Base-by-base conservation (phyloP, 2,113 vertebrate genomes). In the Scortum barcoo region DNA sequence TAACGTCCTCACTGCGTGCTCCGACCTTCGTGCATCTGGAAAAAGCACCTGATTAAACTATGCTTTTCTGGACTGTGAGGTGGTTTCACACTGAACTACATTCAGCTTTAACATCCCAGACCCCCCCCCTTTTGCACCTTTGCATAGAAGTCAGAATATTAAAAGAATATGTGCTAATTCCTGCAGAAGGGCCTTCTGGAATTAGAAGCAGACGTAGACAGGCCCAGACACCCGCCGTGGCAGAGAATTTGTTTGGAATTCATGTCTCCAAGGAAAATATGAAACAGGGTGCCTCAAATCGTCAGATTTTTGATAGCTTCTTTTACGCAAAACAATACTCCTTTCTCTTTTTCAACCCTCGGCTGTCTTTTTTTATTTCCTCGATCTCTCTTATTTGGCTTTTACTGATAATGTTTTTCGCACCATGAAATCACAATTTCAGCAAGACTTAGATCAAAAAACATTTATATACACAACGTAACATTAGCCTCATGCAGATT, bases 181-280 rank as follows among this genome's bases (percentile, higher is more conserved):
- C 88, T 89, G 82, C 87, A 94, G 93, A 95, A 94, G 91, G 90
- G 90, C 92, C 88, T 86, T 91, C 81, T 95, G 95, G 95, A 96
- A 93, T 91, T 85, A 83, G 85, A 91, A 94, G 91, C 57, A 92
- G 90, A 90, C 87, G 20, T 61, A 73, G 94, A 92, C 96, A 96
- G 96, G 96, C 94, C 96, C 46, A 83, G 95, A 93, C 96, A 96
- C 87, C 89, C 88, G 33, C 93, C 76, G 24, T 67, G 85, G 93
- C 92, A 91, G 93, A 94, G 85, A 94, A 92, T 96, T 96, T 95
- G 95, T 94, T 95, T 96, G 96, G 96, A 97, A 97, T 97, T 96
- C 58, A 90, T 96, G 95, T 97, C 96, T 96, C 8, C 88, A 79
- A 96, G 96, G 94, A 94, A 93, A 94, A 95, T 95, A 93, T 83